A percentile compares a stretch with the other conserved stretches of the same genome.
Evolutionary conservation across 2,113 vertebrate species (phyloP).

Genomic region (Carollia perspicillata): DNA sequence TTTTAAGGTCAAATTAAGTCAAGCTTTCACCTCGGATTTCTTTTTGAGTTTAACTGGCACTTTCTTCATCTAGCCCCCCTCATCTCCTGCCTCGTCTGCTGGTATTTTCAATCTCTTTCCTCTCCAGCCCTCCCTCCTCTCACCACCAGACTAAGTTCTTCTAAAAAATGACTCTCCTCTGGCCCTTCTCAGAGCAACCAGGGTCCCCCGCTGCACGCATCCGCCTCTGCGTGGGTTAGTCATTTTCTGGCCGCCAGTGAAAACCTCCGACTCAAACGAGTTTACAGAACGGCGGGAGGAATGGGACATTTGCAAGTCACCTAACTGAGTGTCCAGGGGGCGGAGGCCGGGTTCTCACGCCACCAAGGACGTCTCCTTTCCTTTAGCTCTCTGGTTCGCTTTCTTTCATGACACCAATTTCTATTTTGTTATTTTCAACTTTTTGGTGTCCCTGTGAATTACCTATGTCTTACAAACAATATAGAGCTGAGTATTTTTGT

Average conservation of each 20-base stretch:
- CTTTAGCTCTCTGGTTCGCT: not conserved
- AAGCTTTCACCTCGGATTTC: not conserved
- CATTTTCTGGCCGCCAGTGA: not conserved
- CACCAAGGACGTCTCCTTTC: not conserved
- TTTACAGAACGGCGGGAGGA: not conserved
- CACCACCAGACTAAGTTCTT: not conserved
- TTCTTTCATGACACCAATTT: not conserved
- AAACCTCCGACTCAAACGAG: not conserved
- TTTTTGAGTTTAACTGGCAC: not conserved
- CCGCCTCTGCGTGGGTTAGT: not conserved
- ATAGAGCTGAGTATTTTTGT: not conserved
- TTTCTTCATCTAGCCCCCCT: not conserved
- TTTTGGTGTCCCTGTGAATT: not conserved
- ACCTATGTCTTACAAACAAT: not conserved
- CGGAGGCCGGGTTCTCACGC: not conserved
- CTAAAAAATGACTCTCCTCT: not conserved
- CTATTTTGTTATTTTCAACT: not conserved
- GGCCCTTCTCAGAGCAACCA: not conserved
- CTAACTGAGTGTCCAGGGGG: accelerated
- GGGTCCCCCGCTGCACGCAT: not conserved
- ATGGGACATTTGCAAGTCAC: not conserved
- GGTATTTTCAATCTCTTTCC: not conserved
- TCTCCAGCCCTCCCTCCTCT: not conserved
- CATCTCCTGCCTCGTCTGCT: too few species aligned
- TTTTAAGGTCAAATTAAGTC: not conserved